Percentiles rank a stretch among this genome's conserved stretches.
Conservation (phyloP, 2,113 vertebrate genomes). For the Sclerurus mexicanus region DNA sequence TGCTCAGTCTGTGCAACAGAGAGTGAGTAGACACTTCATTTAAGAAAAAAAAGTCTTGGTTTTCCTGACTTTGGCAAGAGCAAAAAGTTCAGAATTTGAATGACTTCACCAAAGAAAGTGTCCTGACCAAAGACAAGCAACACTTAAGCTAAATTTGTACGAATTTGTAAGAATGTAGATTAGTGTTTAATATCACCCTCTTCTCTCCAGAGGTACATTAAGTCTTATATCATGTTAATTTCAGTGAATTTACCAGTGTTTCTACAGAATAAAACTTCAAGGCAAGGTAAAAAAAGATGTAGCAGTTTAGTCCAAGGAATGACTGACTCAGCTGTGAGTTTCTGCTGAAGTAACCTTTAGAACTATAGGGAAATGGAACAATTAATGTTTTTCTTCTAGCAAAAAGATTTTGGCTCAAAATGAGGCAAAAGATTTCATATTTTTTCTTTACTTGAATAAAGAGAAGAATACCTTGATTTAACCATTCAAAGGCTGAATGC, state of each 20-base stretch:
- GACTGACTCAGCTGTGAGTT: background rate
- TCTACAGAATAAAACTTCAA: background rate
- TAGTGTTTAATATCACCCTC: background rate
- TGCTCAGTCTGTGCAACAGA: background rate
- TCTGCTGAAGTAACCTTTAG: background rate
- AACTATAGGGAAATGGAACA: background rate
- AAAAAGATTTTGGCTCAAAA: constrained; percentile 40
- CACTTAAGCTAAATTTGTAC: background rate
- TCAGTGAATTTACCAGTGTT: background rate
- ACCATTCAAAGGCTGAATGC: constrained; percentile 26
- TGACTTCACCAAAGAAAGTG: background rate
- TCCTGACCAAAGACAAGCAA: background rate
- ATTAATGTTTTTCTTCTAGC: background rate
- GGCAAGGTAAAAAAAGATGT: background rate
- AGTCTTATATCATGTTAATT: background rate
- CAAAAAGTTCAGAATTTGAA: background rate
- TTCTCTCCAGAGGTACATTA: background rate
- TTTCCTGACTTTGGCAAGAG: constrained; percentile 1
- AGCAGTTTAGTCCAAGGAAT: background rate
- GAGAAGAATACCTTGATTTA: constrained; percentile 53
- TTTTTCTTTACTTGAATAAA: constrained; percentile 3
- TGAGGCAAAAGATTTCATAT: background rate
- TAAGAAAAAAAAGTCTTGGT: background rate
- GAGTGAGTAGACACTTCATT: background rate
- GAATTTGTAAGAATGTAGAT: background rate